Conservation (phyloP, 2,888 invertebrate species). For the Ectropis crepuscularia region DNA sequence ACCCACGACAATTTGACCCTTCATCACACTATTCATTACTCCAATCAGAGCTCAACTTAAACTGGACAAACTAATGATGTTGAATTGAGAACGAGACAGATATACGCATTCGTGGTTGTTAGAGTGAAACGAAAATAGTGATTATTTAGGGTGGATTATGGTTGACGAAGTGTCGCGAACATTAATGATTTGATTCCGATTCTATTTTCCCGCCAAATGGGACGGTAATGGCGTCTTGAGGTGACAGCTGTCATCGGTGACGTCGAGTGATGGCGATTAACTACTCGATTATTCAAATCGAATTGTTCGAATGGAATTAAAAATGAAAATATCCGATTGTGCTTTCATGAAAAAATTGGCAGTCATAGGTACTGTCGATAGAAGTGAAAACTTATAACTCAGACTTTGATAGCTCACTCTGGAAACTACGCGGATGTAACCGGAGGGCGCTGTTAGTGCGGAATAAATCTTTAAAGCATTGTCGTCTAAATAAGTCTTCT, state of each 20-base stretch:
- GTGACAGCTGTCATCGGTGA: slow-evolving; percentile 68
- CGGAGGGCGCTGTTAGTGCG: too few species aligned
- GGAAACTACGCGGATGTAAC: too few species aligned
- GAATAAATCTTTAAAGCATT: too few species aligned
- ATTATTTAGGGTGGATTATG: slow-evolving; percentile 63
- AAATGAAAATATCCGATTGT: too few species aligned
- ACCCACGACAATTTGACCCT: slow-evolving; percentile 27
- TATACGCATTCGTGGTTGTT: slow-evolving; percentile 32
- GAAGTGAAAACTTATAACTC: too few species aligned
- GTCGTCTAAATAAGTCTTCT: too few species aligned
- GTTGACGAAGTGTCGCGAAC: slow-evolving; percentile 61
- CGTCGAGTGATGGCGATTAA: slow-evolving; percentile 47
- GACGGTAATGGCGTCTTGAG: slow-evolving; percentile 70
- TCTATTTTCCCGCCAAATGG: slow-evolving; percentile 55
- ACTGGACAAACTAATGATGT: slow-evolving; percentile 54
- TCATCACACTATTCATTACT: slow-evolving; percentile 10
- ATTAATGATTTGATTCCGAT: slow-evolving; percentile 58
- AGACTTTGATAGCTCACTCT: too few species aligned
- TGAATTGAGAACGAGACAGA: slow-evolving; percentile 61
- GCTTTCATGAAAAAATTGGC: too few species aligned
- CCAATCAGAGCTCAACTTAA: slow-evolving; percentile 22
- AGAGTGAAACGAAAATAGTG: slow-evolving; percentile 46
- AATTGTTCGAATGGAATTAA: slow-evolving; percentile 20
- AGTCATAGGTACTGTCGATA: too few species aligned
- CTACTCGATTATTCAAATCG: slow-evolving; percentile 39